Conservation (phyloP, 1,140 invertebrate species). For the Campoletis sonorensis region DNA sequence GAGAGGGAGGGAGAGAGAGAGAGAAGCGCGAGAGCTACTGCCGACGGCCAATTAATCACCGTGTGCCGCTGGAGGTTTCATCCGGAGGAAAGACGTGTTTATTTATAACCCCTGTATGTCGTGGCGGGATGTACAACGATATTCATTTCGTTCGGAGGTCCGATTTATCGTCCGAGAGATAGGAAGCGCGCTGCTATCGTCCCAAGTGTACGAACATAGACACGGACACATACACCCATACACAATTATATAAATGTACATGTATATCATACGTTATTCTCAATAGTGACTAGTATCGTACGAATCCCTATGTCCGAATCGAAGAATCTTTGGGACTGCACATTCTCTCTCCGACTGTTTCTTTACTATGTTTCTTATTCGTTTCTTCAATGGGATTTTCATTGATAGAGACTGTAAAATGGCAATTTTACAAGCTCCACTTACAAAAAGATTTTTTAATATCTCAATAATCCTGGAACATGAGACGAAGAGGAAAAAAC, state of each 20-base stretch:
- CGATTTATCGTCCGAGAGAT: constrained; percentile 43
- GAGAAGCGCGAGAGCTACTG: constrained; percentile 18
- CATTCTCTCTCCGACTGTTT: neutral
- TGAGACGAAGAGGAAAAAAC: neutral
- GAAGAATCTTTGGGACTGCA: constrained; percentile 4
- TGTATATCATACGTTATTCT: neutral
- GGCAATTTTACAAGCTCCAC: neutral
- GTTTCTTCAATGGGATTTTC: neutral
- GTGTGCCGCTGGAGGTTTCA: constrained; percentile 40
- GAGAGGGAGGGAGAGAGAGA: neutral
- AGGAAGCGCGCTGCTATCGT: constrained; percentile 35
- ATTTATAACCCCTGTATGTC: constrained; percentile 44
- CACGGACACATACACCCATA: neutral
- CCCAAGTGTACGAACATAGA: constrained; percentile 24
- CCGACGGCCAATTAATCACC: constrained; percentile 42
- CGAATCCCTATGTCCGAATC: constrained; percentile 2
- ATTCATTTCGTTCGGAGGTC: constrained; percentile 45
- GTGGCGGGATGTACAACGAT: constrained; percentile 41
- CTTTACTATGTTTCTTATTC: neutral
- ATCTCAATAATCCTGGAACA: too few relatives aligned
- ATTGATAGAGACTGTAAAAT: constrained; percentile 25
- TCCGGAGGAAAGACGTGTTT: constrained; percentile 45
- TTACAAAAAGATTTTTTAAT: too few relatives aligned
- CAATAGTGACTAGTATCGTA: too few relatives aligned
- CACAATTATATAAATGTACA: neutral